Conservation (phyloP, 2,888 invertebrate genomes). For the Parascotia fuliginaria region DNA sequence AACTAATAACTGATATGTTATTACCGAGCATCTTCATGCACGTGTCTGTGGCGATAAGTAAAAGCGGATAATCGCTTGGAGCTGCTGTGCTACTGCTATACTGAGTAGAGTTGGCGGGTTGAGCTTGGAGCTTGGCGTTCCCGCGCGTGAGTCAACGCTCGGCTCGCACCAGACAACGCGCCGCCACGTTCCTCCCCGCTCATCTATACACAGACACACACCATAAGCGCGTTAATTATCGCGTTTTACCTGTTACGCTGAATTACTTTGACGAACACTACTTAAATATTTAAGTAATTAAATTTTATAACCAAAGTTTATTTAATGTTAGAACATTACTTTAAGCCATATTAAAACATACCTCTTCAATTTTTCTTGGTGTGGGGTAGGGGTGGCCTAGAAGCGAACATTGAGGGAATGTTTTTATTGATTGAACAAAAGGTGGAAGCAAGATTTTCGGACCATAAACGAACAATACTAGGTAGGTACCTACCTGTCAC, state of each 20-base stretch:
- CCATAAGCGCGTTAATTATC: constrained; percentile 32
- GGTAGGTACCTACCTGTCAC: too few relatives aligned
- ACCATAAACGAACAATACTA: too few relatives aligned
- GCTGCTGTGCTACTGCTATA: constrained; percentile 4
- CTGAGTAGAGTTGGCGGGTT: neutral
- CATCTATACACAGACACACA: constrained; percentile 13
- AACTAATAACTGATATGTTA: too few relatives aligned
- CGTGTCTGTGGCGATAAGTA: too few relatives aligned
- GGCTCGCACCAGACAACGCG: constrained; percentile 58
- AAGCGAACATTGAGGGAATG: too few relatives aligned
- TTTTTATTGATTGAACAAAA: too few relatives aligned
- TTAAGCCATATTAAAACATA: neutral
- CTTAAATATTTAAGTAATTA: constrained; percentile 10
- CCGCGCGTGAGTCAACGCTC: constrained; percentile 59
- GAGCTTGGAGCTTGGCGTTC: constrained; percentile 27
- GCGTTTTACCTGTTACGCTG: constrained; percentile 20
- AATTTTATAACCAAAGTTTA: constrained; percentile 1
- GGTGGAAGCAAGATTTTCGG: too few relatives aligned
- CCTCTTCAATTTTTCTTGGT: too few relatives aligned
- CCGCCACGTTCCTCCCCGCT: constrained; percentile 41
- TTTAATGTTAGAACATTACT: neutral
- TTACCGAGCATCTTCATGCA: too few relatives aligned
- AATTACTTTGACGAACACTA: constrained; percentile 21
- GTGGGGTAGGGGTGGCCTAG: too few relatives aligned
- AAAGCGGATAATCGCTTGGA: constrained; percentile 17